phyloP scores from a whole-genome alignment of 2,797 vertebrate genomes.

The Alauda arvensis region DNA sequence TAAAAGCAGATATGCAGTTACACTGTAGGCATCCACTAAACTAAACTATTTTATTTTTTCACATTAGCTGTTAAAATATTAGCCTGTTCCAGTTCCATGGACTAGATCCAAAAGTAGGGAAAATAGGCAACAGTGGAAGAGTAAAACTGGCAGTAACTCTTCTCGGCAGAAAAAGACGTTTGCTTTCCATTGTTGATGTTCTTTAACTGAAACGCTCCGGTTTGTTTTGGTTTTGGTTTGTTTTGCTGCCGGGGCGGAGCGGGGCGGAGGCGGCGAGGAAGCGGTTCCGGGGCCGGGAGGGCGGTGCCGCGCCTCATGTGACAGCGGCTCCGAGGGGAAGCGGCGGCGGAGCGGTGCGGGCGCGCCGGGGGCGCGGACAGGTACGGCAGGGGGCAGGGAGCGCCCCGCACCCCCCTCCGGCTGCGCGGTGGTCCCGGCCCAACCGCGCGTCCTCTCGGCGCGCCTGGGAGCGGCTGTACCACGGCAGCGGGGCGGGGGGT shows the following conservation, averaged over 20 bases:
- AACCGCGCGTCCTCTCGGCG: too few relatives aligned
- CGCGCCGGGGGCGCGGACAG: not conserved
- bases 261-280: not conserved
- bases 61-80: not conserved
- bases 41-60: not conserved
- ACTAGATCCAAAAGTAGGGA: not conserved
- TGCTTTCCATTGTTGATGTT: rapidly evolving
- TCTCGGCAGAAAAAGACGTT: not conserved
- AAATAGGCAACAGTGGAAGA: not conserved
- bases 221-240: not conserved
- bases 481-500: not conserved
- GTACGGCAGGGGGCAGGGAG: not conserved
- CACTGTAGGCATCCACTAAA: not conserved
- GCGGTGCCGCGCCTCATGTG: not conserved
- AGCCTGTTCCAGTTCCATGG: not conserved
- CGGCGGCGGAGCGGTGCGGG: not conserved
- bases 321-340: not conserved
- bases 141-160: not conserved
- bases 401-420: not conserved
- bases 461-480: not conserved
- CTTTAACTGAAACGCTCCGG: rapidly evolving
- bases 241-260: not conserved
- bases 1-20: not conserved
- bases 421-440: not conserved
- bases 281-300: not conserved